Evolutionary conservation across 2,888 invertebrate species (phyloP), one percentile per base, ranked within the genome.

Genomic region (Rhamnusium bicolor): DNA sequence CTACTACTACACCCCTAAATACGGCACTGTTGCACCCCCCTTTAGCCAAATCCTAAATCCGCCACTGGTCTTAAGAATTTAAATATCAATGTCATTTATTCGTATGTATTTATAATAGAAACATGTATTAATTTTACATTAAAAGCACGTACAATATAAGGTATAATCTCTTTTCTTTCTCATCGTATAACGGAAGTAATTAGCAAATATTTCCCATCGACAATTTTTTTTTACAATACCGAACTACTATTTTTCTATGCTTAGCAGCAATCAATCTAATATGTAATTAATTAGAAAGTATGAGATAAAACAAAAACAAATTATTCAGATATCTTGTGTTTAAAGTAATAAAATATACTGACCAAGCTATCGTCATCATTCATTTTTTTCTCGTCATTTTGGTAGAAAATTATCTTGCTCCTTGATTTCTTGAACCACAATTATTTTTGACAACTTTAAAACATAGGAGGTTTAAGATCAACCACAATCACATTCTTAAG

Each of bases 361-460:
- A 92, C 92, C 92, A 92, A 92, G 91, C 92, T 92, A 90, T 92
- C 92, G 85, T 91, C 92, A 92, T 92, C 92, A 90, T 90, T 92
- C 92, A 92, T 92, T 91, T 91, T 92, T 92, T 92, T 90, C 90
- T 91, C 89, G 91, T 89, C 92, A 92, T 92, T 91, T 90, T 91
- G 87, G 79, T 75, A 49, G 71, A 63, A 61, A 10, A 56, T 71
- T 78, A 76, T 73, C 71, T 69, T 69, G 69, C 78, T 63, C 46
- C 56, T 56, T 46, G 3, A 47, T 2, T 47, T 65, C 40, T 65
- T 27, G 47, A n/a, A 49, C 29, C n/a, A 16, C 27, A 63, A 27
- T 51, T 12, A 27, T 53, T 65, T 53, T 16, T 4, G 27, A 19
- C 8, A 29, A 19, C 19, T 32, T 19, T 12, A 16, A 29, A 12